phyloP scores from a whole-genome alignment of 2,797 vertebrate species.

The Huso huso region DNA sequence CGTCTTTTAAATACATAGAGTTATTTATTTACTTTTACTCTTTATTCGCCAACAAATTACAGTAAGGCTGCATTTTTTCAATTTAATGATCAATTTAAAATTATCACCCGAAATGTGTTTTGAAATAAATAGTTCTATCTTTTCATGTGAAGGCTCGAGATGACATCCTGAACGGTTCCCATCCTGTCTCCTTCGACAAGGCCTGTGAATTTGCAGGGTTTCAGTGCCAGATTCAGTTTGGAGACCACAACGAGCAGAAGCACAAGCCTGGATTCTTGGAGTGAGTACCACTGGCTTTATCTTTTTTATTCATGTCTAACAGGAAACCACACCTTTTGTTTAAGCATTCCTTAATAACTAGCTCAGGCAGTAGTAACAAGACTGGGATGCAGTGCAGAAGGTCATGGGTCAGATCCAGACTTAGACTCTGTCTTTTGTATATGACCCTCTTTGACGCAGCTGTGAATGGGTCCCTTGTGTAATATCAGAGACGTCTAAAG shows the following conservation, averaged over 20 bases:
- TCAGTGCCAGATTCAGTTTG: constrained; percentile 96
- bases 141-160: constrained; percentile 73
- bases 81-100: too few species aligned
- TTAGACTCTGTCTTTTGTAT: background rate
- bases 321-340: too few species aligned
- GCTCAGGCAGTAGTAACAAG: too few species aligned
- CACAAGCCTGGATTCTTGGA: constrained; percentile 92
- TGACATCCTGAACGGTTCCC: constrained; percentile 92
- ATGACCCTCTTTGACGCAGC: background rate
- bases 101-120: too few species aligned
- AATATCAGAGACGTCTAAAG: background rate
- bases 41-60: too few species aligned
- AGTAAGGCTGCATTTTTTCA: too few species aligned
- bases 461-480: background rate
- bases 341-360: too few species aligned
- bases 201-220: constrained; percentile 92
- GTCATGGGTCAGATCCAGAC: background rate
- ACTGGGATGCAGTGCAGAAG: background rate
- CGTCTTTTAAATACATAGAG: too few species aligned
- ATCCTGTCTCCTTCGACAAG: constrained; percentile 95
- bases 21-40: too few species aligned
- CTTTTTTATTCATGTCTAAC: background rate
- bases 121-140: background rate
- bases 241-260: constrained; percentile 87
- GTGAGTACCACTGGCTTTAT: constrained; percentile 54